Evolutionary conservation across 2,113 vertebrate species (phyloP), one percentile per base, ranked within the genome.

Genomic region (Romanogobio albipinnatus): DNA sequence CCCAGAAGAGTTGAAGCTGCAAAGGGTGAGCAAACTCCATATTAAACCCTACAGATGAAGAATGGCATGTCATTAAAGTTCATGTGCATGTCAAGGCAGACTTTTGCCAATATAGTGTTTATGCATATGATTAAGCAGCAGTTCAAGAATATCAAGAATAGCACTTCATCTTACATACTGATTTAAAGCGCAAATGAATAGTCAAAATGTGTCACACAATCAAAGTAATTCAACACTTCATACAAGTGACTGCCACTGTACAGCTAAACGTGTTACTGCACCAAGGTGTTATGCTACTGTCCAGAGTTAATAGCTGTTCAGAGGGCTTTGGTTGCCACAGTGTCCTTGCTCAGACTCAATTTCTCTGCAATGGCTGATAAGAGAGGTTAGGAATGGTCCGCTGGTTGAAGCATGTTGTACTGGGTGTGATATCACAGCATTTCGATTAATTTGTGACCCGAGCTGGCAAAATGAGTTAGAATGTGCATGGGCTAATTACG

Each of bases 221-320:
- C 4, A 53, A 61, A 43, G 76, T 8, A 43, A 78, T 61, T 24
- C 6, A 45, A 78, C 36, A 78, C 56, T 61, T 43, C 76, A 39
- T 59, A 66, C 24, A 49, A 49, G 78, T 66, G 15, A 81, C 24
- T 51, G 49, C 51, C 17, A 6, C 5, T 6, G 15, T 53, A 24
- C 39, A 79, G 62, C 39, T 64, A 47, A 64, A 79, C 33, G 59
- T 39, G 29, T 68, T 68, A 68, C 64, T 39, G 7, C 33, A 68
- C 15, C 70, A 29, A 29, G 73, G 47, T 81, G 59, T 29, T 51
- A 49, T 17, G 26, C 26, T 15, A 33, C 45, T 66, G n/a, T 43
- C 45, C 61, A 51, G 24, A 66, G 24, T 47, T 81, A 68, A 81
- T 81, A 39, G 15, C 43, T 51, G 45, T 68, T 80, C 24, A 39